These are phyloP conservation scores for Campylomormyrus numenius DNA, from an alignment of 2,113 vertebrate genomes.

Conservation along the genomic window DNA sequence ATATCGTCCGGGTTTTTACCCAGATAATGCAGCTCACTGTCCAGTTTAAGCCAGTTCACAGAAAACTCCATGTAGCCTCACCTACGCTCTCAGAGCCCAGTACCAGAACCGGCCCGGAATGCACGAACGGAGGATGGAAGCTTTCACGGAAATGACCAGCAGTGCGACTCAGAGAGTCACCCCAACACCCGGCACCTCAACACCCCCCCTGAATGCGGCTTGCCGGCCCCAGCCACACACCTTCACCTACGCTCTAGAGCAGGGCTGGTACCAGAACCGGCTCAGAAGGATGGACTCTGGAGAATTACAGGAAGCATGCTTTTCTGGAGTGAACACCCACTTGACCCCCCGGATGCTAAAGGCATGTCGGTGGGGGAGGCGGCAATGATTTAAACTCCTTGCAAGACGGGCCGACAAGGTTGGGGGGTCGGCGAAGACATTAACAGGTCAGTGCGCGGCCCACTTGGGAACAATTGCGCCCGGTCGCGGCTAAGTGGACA, in stretches of 20 bases:
- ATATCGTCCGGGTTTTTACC: neutral
- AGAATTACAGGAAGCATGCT: slow-evolving; percentile 65
- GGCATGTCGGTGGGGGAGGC: slow-evolving; percentile 65
- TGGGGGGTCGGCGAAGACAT: slow-evolving; percentile 91
- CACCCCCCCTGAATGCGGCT: slow-evolving; percentile 19
- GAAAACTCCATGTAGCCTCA: neutral
- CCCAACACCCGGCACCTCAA: slow-evolving; percentile 40
- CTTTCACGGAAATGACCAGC: slow-evolving; percentile 41
- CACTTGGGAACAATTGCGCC: slow-evolving; percentile 99
- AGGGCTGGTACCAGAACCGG: neutral
- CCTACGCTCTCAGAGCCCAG: neutral
- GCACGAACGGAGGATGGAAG: neutral
- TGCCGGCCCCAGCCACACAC: neutral
- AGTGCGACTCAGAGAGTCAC: slow-evolving; percentile 46
- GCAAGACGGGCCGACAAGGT: slow-evolving; percentile 96
- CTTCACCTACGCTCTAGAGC: neutral
- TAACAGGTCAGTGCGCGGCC: slow-evolving; percentile 97
- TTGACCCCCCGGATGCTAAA: slow-evolving; percentile 71
- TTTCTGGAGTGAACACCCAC: slow-evolving; percentile 72
- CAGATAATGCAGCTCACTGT: neutral
- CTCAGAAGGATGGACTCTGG: slow-evolving; percentile 32
- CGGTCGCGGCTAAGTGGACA: slow-evolving; percentile 99
- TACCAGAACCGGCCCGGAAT: neutral
- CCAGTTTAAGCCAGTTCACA: neutral
- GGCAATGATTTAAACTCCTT: slow-evolving; percentile 89